These are phyloP conservation scores for Melanostoma scalare DNA, from an alignment of 2,888 invertebrate species.

Conservation along the genomic window DNA sequence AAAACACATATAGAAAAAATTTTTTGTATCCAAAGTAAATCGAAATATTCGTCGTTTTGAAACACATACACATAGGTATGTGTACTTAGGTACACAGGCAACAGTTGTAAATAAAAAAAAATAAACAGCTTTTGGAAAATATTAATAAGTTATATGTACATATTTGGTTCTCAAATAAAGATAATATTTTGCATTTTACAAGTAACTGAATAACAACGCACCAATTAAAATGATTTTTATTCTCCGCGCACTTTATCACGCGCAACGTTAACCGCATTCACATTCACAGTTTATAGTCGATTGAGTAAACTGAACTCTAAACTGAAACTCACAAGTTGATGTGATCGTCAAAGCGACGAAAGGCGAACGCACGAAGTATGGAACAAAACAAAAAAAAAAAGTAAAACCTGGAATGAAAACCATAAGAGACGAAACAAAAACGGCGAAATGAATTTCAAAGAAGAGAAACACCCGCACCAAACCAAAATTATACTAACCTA, in stretches of 20 bases:
- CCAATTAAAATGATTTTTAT: constrained; percentile 32
- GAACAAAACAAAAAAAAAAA: constrained; percentile 70
- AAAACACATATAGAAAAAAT: no score
- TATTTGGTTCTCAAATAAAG: no score
- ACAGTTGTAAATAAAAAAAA: no score
- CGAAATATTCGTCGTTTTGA: no score
- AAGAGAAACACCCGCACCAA: constrained; percentile 69
- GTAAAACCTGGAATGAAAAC: constrained; percentile 35
- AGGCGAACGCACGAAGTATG: constrained; percentile 37
- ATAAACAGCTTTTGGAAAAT: no score
- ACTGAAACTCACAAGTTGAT: constrained; percentile 15
- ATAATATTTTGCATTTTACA: constrained; percentile 13
- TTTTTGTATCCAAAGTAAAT: no score
- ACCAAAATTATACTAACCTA: background rate
- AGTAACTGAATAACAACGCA: constrained; percentile 15
- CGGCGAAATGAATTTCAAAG: constrained; percentile 58
- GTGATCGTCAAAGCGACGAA: constrained; percentile 47
- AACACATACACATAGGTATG: no score
- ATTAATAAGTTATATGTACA: no score
- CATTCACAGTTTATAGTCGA: constrained; percentile 56
- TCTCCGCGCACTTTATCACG: constrained; percentile 54
- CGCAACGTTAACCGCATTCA: constrained; percentile 54
- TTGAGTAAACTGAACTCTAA: constrained; percentile 53
- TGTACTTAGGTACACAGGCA: no score
- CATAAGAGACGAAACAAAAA: constrained; percentile 6